Base-by-base conservation (phyloP, 2,113 vertebrate genomes). In the Hyaena hyaena region DNA sequence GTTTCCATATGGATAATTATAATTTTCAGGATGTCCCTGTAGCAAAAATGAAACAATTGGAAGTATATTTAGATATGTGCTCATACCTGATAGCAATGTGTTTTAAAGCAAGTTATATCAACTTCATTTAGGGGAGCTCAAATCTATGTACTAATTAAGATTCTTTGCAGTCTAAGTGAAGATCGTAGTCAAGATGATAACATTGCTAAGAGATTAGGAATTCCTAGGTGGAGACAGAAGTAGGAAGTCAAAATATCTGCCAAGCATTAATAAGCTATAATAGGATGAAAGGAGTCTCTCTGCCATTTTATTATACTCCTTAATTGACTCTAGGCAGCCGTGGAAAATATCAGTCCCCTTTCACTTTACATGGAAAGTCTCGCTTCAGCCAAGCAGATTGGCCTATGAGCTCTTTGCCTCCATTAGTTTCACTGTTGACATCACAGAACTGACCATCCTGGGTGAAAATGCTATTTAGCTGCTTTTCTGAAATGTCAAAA, bases 171-270 rank as follows among this genome's bases (percentile, higher is more conserved):
- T 48, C 4, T 53, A 45, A 76, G 68, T 1, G 4, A 94, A 77
- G 55, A 74, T 35, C 17, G 23, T 28, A 89, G 68, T 95, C 82
- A 50, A 95, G 26, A 81, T 7, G 26, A 61, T 83, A 79, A 76
- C 28, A 63, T 12, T 53, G 26, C 48, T 6, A 1, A 58, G 76
- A 76, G 43, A 61, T 88, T 66, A 95, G 55, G 26, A 86, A 92
- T 76, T 88, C 24, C 0, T 0, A 4, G 11, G 4, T 28, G 66
- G 73, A 88, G 0, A 19, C 0, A 7, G 33, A 77, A 0, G 0
- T 65, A 7, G 45, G 74, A 96, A 85, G 55, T 61, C 77, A 81
- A 69, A 95, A 17, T 76, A 73, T 33, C 43, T 85, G 24, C 71
- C 68, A 55, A 85, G 82, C 96, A 94, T 88, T 61, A 85, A 61